Percentiles rank a stretch among this genome's conserved stretches.
phyloP scores from a whole-genome alignment of 2,797 vertebrate genomes.

The Pygocentrus nattereri region DNA sequence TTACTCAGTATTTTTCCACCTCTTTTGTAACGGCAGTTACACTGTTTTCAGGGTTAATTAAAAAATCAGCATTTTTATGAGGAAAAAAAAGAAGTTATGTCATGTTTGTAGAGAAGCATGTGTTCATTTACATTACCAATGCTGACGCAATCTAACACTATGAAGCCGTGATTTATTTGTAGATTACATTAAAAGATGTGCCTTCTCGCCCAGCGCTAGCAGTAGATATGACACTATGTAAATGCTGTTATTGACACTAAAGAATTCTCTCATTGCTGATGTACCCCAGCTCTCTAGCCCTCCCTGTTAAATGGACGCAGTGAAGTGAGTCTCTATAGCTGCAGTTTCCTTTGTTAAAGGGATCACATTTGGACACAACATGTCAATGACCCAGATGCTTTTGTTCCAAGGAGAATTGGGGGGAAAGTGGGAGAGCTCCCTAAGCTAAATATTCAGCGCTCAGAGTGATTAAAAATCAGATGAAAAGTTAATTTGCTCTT shows the following conservation, averaged over 20 bases:
- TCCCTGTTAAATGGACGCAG: slow-evolving; percentile 10
- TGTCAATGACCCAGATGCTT: slow-evolving; percentile 54
- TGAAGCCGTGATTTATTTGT: neutral
- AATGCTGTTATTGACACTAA: neutral
- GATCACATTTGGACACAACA: slow-evolving; percentile 20
- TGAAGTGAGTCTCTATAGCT: slow-evolving; percentile 5
- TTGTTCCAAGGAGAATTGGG: slow-evolving; percentile 50
- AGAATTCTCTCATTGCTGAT: no score
- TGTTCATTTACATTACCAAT: neutral
- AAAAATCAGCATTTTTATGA: no score
- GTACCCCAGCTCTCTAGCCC: neutral
- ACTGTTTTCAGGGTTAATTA: no score
- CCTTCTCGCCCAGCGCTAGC: neutral
- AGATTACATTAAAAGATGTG: neutral
- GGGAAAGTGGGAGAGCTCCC: slow-evolving; percentile 51
- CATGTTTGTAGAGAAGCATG: neutral
- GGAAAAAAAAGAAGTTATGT: no score
- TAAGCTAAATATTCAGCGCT: slow-evolving; percentile 55
- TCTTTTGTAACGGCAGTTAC: no score
- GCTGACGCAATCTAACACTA: neutral
- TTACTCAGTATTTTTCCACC: no score
- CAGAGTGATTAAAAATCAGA: slow-evolving; percentile 63
- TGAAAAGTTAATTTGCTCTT: slow-evolving; percentile 63
- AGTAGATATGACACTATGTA: neutral
- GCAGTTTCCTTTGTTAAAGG: slow-evolving; percentile 29